Evolutionary conservation across 1,140 invertebrate genomes (phyloP), one percentile per base, ranked within the genome.

Genomic region (Diuraphis noxia): DNA sequence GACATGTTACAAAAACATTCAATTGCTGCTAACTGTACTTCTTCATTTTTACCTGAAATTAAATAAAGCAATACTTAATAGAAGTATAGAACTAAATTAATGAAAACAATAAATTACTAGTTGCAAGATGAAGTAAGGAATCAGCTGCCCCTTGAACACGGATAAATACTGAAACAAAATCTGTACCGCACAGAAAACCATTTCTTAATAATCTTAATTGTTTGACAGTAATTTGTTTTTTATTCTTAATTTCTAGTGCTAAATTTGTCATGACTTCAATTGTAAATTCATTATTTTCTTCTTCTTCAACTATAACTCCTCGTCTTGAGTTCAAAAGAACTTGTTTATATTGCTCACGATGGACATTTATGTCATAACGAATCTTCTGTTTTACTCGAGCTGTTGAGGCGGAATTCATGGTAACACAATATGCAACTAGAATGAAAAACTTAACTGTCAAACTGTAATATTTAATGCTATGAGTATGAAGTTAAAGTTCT

Each of bases 1-100:
- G 77, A n/a, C 89, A 91, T 91, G 34, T 91, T 91, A 49, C 46
- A 82, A 82, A 91, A 82, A 81, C 89, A 91, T 91, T 91, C 77
- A 81, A 91, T 49, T 34, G 89, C 89, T 38, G 89, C 77, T 30
- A 91, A 52, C 30, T 91, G 63, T 40, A 91, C 6, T 21, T n/a
- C 34, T 81, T 91, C 89, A 38, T 91, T 79, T 49, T 91, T 91
- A 91, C 77, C 89, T 91, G 19, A 17, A 91, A 91, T 38, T n/a
- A 40, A 91, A 88, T 30, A 41, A 9, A 63, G 30, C 25, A 41
- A 40, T 40, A 36, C 21, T 40, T n/a, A 52, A 10, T 52, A 25
- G 7, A 46, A 40, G 2, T 30, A 23, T 25, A 40, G 0, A 34
- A 46, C 1, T 9, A 38, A 19, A 52, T 23, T 1, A 13, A 19